Evolutionary conservation across 2,113 vertebrate species (phyloP), one percentile per base, ranked within the genome.

Genomic region (Tachysurus vachellii): DNA sequence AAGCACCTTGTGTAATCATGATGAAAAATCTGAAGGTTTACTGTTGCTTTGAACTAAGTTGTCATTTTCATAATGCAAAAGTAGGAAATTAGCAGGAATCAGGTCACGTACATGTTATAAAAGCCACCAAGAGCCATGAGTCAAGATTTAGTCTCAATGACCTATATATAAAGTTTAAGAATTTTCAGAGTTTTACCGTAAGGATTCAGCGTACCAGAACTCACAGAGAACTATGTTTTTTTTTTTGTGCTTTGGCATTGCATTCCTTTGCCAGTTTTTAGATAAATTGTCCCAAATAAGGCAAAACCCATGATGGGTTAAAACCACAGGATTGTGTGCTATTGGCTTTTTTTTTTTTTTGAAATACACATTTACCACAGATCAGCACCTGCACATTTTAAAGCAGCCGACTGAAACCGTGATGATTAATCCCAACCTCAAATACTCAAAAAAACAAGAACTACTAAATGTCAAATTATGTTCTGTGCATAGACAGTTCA

Each of bases 31-130:
- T 54, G 50, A 80, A 56, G 28, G 28, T 80, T 64, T 54, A 77
- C 68, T 36, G 23, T 47, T 19, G 31, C 82, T 81, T 75, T 87
- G 85, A 53, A 86, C 42, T 44, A 82, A 80, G 62, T 23, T 47
- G 31, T 31, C 28, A 57, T 54, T 6, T 31, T 47, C 44, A 21
- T 47, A 68, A 2, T n/a, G 59, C 88, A 91, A 21, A 75, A 81
- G 53, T 73, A 90, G 92, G 92, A 92, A 91, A 92, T 90, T 59
- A 93, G 93, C 93, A 93, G 79, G 92, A 91, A 93, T 13, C 77
- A 94, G 92, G 92, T 90, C 92, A 92, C 26, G 0, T 26, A 64
- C 19, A 54, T 26, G 26, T 17, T 23, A 50, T 76, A 57, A 73
- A 85, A 68, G 73, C 88, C 31, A 68, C n/a, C 31, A 88, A 59